Conservation (phyloP, 2,797 vertebrate species). For the Dryobates pubescens region DNA sequence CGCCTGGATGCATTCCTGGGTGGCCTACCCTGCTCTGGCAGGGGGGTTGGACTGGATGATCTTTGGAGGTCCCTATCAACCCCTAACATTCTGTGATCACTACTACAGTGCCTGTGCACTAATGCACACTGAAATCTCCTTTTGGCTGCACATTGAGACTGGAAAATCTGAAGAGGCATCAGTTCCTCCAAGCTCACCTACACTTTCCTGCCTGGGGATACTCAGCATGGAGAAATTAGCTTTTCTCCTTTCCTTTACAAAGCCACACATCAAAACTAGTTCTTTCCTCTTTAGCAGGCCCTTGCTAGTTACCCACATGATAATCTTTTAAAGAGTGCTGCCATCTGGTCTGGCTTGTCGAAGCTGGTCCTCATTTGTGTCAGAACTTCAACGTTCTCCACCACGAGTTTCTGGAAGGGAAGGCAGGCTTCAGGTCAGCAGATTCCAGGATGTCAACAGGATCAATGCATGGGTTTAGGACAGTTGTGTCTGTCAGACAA, state of each 20-base stretch:
- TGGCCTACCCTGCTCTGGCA: no score
- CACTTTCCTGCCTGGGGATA: neutral
- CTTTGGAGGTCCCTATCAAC: no score
- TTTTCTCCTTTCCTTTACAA: neutral
- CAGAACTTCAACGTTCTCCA: constrained; percentile 97
- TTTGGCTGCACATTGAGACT: neutral
- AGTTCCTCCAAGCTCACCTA: rapidly evolving
- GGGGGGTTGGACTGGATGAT: no score
- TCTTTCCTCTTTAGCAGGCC: neutral
- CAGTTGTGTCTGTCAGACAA: constrained; percentile 53
- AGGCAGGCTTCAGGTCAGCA: constrained; percentile 55
- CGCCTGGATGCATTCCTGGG: no score
- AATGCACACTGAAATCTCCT: neutral
- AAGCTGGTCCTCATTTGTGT: constrained; percentile 99
- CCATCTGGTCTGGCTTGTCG: constrained; percentile 99
- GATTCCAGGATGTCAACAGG: constrained; percentile 2
- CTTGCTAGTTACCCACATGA: constrained; percentile 84
- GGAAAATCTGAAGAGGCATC: neutral
- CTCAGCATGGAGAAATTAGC: neutral
- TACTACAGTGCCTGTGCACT: neutral
- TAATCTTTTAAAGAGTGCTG: constrained; percentile 96
- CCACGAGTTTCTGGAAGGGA: constrained; percentile 92
- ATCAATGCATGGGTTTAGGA: neutral
- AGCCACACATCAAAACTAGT: neutral
- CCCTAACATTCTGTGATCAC: neutral